Evolutionary conservation across 2,888 invertebrate species (phyloP), one percentile per base, ranked within the genome.

Genomic region (Alentia gelatinosa): DNA sequence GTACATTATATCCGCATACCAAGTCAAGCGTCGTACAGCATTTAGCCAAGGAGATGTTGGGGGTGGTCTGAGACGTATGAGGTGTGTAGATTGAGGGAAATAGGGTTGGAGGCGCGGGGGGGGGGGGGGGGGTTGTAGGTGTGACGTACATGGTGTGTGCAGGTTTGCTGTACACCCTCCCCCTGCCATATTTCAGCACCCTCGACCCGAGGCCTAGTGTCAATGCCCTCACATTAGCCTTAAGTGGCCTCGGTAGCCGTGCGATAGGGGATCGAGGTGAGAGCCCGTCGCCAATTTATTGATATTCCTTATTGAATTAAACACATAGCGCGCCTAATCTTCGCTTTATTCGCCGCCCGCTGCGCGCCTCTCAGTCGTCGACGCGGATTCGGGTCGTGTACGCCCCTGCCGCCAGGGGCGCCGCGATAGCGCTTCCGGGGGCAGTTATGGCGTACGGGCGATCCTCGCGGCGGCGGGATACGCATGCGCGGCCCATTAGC

Each of bases 291-390:
- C 42, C 42, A 63, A 63, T 89, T 89, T 89, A 89, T 89, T 89
- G 89, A 50, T 89, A 63, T 50, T 89, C 50, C 89, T 89, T 37
- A 63, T 63, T 63, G 89, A 50, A 89, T 89, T 89, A 89, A 89
- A 89, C 63, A 63, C 56, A 37, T 33, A 56, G 47, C 23, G 39
- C n/a, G 19, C 89, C 39, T 89, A 89, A 89, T 89, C 89, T 63
- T 23, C 56, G 63, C 56, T 50, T 37, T 63, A 89, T 89, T 89
- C 50, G 63, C 5, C 4, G 33, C 39, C 33, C 1, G 3, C 9
- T 30, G 47, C n/a, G 19, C 47, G 40, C 35, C 56, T 35, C 56
- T 63, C 37, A 63, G 89, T 39, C 63, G 33, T 1, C 37, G 37
- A 35, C 23, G 19, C 12, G 63, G 33, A 63, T 89, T 42, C 56